Base-by-base conservation (phyloP, 2,113 vertebrate genomes). In the Vidua chalybeata region DNA sequence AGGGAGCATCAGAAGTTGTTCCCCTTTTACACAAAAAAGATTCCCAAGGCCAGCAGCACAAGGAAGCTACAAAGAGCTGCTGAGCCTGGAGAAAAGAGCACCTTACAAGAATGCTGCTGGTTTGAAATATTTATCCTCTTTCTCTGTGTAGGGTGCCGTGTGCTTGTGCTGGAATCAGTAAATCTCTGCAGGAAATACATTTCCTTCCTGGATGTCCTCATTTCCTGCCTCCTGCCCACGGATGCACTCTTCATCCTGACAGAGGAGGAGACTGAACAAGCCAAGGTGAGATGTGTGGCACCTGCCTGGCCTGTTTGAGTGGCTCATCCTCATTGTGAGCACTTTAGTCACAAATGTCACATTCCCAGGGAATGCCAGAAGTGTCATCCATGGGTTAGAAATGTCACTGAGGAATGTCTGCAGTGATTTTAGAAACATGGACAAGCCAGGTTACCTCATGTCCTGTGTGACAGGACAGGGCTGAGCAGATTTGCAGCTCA, bases 171-270 rank as follows among this genome's bases (percentile, higher is more conserved):
- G 31, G 97, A 98, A 76, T 99, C 99, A 1, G 98, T 99, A 19
- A 98, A 96, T 81, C 62, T 99, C 82, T 78, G 99, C 83, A 98
- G 99, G 87, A 99, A 99, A 84, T 99, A 99, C 88, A 48, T 98
- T 64, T 99, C 98, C 30, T 23, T 99, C 67, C 96, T 99, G 89
- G 99, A 99, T 56, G 95, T 99, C 46, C 99, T 98, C 24, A 26
- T 99, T 80, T 99, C 98, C 96, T 98, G 98, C 98, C 94, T 99
- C 43, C 95, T 94, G 21, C 79, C 97, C 11, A 92, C 91, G 2
- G 95, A 98, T 22, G 96, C 98, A 3, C 97, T 98, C 97, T 99
- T 98, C 16, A 30, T 99, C 64, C 97, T 98, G 52, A 98, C 97
- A 23, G 95, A 94, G 48, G 56, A 95, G 49, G 98, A 99, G 95